Evolutionary conservation across 2,797 vertebrate species (phyloP).

Genomic region (Argya squamiceps): DNA sequence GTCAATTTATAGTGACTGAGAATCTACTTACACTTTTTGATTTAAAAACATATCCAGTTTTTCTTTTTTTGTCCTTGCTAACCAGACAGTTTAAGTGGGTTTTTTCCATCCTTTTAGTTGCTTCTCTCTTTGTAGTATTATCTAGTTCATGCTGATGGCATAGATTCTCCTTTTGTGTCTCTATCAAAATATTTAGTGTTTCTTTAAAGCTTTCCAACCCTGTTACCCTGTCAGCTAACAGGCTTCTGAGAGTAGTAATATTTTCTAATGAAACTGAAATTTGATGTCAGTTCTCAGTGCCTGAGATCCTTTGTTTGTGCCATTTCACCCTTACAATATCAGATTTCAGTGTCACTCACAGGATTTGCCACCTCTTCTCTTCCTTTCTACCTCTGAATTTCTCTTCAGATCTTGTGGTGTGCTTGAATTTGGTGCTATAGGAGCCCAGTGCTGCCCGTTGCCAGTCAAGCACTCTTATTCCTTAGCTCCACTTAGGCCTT

Average conservation of each 20-base stretch:
- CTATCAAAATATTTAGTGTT: not conserved
- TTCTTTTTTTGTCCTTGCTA: not conserved
- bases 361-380: not conserved
- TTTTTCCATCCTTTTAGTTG: not conserved
- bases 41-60: not conserved
- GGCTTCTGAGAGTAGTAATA: not conserved
- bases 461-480: not conserved
- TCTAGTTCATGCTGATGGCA: not conserved
- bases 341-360: not conserved
- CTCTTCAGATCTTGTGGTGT: not conserved
- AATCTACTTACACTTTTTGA: accelerated
- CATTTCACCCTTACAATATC: not conserved
- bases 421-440: not conserved
- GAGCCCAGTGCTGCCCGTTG: not conserved
- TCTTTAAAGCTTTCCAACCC: not conserved
- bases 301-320: not conserved
- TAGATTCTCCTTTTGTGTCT: not conserved
- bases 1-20: not conserved
- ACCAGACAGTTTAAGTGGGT: not conserved
- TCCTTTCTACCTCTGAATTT: not conserved
- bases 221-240: not conserved
- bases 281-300: not conserved
- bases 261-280: not conserved
- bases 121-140: not conserved
- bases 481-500: not conserved